phyloP scores from a whole-genome alignment of 1,140 invertebrate species.

The Scaptomyza hsui region DNA sequence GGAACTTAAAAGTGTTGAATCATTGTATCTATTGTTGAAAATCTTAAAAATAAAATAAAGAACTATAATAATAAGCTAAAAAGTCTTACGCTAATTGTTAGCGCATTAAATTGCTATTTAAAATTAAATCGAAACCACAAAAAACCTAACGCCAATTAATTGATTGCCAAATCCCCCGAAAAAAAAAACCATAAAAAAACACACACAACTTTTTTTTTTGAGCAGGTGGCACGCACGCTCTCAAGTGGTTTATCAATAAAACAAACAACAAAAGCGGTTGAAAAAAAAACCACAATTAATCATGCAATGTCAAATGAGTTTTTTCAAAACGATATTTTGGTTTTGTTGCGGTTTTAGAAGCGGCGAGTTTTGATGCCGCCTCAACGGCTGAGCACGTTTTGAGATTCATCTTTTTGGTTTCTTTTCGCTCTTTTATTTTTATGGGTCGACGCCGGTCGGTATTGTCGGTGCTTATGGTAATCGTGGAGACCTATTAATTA shows the following conservation, averaged over 20 bases:
- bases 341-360: slow-evolving; percentile 17
- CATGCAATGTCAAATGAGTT: slow-evolving; percentile 30
- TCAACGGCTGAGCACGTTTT: slow-evolving; percentile 62
- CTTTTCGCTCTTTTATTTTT: slow-evolving; percentile 38
- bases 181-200: neutral
- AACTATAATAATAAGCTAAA: neutral
- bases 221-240: slow-evolving; percentile 14
- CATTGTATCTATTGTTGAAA: too few species aligned
- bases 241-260: slow-evolving; percentile 31
- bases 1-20: too few species aligned
- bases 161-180: neutral
- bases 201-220: slow-evolving; percentile 10
- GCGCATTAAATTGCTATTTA: slow-evolving; percentile 29
- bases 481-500: slow-evolving; percentile 66
- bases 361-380: slow-evolving; percentile 44
- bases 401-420: slow-evolving; percentile 37
- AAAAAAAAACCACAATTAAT: slow-evolving; percentile 42
- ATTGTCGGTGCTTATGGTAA: slow-evolving; percentile 52
- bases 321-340: neutral
- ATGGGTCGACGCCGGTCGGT: slow-evolving; percentile 12
- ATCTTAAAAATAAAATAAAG: neutral
- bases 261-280: slow-evolving; percentile 15
- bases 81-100: neutral
- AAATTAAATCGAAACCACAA: slow-evolving; percentile 1
- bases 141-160: slow-evolving; percentile 21